phyloP scores from a whole-genome alignment of 2,113 vertebrate species.

The Salvator merianae region DNA sequence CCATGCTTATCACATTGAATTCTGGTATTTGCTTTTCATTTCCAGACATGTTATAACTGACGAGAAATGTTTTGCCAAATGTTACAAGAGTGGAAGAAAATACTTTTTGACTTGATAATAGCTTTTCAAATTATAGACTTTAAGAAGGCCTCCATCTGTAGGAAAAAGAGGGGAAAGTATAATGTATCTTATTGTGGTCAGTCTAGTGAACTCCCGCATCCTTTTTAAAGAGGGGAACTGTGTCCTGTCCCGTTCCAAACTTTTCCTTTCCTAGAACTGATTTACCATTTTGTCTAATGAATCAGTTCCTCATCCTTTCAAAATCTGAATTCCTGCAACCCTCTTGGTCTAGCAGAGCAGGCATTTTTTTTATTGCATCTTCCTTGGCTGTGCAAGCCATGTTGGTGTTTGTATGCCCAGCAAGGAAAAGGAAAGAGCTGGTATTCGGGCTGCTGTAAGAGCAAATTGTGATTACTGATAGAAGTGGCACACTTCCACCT shows the following conservation, averaged over 20 bases:
- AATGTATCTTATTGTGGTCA: constrained; percentile 17
- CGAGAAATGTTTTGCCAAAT: background rate
- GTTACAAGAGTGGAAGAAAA: background rate
- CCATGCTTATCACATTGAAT: constrained; percentile 42
- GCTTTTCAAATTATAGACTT: constrained; percentile 5
- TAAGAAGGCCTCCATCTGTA: background rate
- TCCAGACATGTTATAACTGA: constrained; percentile 23
- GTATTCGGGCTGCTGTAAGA: background rate
- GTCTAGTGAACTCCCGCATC: background rate
- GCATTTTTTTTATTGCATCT: background rate
- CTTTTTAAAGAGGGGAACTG: constrained; percentile 22
- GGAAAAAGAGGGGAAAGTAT: background rate
- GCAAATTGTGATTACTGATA: constrained; percentile 1
- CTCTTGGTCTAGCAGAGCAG: background rate
- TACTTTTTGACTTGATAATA: background rate
- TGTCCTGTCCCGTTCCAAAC: background rate
- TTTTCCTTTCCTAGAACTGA: background rate
- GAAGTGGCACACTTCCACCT: constrained; percentile 7
- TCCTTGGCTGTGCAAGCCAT: background rate
- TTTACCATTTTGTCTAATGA: constrained; percentile 44
- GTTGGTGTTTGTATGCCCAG: background rate
- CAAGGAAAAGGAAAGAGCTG: background rate
- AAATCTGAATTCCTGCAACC: constrained; percentile 43
- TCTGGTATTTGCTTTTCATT: constrained; percentile 36
- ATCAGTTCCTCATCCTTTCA: constrained; percentile 18